These are phyloP conservation scores for Leptatherina wallacei DNA, from an alignment of 2,797 vertebrate genomes.

Conservation along the genomic window DNA sequence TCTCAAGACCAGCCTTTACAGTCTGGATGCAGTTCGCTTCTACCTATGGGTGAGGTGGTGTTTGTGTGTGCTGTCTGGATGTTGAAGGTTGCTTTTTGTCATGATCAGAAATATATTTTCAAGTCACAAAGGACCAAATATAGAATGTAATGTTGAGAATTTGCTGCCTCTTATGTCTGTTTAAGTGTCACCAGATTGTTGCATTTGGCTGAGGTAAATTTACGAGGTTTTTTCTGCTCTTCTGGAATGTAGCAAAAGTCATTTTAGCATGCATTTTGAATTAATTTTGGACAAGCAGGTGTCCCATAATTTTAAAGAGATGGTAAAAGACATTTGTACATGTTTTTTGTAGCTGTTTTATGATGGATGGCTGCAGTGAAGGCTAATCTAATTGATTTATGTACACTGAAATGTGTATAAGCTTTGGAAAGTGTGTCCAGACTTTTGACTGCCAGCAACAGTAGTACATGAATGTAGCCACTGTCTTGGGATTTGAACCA, in stretches of 20 bases:
- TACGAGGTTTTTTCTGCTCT: background rate
- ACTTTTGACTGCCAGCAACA: no score
- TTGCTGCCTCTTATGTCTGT: background rate
- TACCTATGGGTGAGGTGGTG: slow-evolving; percentile 83
- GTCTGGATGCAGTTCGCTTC: slow-evolving; percentile 83
- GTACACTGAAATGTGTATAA: background rate
- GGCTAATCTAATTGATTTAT: background rate
- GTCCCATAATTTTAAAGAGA: background rate
- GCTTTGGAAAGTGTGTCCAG: no score
- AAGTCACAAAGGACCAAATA: background rate
- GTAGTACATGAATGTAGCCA: no score
- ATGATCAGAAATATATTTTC: background rate
- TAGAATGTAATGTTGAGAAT: background rate
- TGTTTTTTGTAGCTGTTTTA: background rate
- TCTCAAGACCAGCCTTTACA: slow-evolving; percentile 80
- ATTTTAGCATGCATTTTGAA: background rate
- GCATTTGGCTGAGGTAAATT: slow-evolving; percentile 2
- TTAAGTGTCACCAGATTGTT: background rate
- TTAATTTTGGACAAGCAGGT: background rate
- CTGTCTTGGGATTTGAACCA: background rate
- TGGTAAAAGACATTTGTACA: background rate
- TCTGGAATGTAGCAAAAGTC: background rate
- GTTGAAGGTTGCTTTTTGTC: background rate
- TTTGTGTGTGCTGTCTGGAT: background rate
- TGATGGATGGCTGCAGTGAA: background rate